Evolutionary conservation across 1,140 invertebrate species (phyloP).

Genomic region (Eufriesea mexicana): DNA sequence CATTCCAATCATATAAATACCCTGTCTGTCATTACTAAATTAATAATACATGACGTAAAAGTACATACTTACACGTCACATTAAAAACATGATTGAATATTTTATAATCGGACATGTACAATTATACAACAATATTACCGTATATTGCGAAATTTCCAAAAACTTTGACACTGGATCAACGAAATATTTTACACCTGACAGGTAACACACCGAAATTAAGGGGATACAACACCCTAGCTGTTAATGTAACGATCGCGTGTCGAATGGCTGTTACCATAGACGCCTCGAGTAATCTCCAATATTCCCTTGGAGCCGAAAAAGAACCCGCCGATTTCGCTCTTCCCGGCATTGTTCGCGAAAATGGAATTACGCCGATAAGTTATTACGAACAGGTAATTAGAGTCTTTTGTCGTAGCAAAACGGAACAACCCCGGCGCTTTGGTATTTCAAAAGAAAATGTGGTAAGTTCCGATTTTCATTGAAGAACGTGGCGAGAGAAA

Average conservation of each 20-base stretch:
- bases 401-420: conserved; percentile 59
- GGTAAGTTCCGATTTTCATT: background rate
- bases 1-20: too few relatives aligned
- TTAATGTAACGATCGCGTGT: conserved; percentile 75
- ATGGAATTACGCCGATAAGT: conserved; percentile 70
- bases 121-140: too few relatives aligned
- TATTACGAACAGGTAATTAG: conserved; percentile 68
- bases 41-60: too few relatives aligned
- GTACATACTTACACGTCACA: too few relatives aligned
- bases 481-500: background rate
- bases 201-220: conserved; percentile 47
- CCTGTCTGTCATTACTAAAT: too few relatives aligned
- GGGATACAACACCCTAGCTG: conserved; percentile 60
- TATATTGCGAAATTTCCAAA: background rate
- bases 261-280: conserved; percentile 67
- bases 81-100: too few relatives aligned
- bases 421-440: background rate
- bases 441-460: background rate
- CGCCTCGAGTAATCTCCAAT: conserved; percentile 74
- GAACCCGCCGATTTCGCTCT: conserved; percentile 50
- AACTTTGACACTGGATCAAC: conserved; percentile 17
- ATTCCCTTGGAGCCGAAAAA: conserved; percentile 68
- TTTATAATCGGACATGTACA: too few relatives aligned
- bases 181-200: conserved; percentile 51
- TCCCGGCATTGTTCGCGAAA: conserved; percentile 70